Evolutionary conservation across 92 coral and sea anemone genomes (phyloP).

Genomic region (Zoanthus gigantus): DNA sequence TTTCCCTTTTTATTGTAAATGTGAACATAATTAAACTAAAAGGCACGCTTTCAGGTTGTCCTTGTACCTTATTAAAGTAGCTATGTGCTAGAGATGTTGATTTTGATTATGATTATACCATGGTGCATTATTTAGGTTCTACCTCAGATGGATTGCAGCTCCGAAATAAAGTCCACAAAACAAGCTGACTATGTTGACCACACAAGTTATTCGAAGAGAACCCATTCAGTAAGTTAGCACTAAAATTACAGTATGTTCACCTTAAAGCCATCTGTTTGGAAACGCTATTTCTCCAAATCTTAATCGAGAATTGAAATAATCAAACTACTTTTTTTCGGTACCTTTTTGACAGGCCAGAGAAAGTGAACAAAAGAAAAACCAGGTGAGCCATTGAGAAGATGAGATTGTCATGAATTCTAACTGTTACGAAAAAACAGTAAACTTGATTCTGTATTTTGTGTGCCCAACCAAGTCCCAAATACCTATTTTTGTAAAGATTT

Average conservation of each 20-base stretch:
- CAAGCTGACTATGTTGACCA: constrained; percentile 78
- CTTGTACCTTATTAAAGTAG: not conserved
- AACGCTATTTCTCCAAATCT: not conserved
- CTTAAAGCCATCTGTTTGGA: not conserved
- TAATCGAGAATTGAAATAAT: not conserved
- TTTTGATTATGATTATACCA: not conserved
- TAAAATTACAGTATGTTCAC: not conserved
- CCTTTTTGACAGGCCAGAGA: constrained; percentile 64
- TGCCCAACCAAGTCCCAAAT: too few species aligned
- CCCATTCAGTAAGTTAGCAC: constrained; percentile 51
- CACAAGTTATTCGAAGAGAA: constrained; percentile 32
- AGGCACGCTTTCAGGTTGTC: not conserved
- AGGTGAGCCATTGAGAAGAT: constrained; percentile 43
- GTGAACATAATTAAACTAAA: too few species aligned
- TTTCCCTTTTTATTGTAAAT: too few species aligned
- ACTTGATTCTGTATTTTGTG: too few species aligned
- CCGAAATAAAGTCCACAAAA: constrained; percentile 62
- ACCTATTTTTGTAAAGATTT: too few species aligned
- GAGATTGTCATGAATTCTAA: not conserved
- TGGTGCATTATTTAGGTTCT: constrained; percentile 51
- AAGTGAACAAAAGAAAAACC: constrained; percentile 67
- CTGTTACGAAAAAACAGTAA: too few species aligned
- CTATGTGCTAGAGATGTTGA: too few species aligned
- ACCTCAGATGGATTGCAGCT: constrained; percentile 50
- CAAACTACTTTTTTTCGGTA: not conserved